Percentiles rank a stretch among this genome's conserved stretches.
Conservation (phyloP, 2,797 vertebrate genomes). For the Eulemur coronatus region DNA sequence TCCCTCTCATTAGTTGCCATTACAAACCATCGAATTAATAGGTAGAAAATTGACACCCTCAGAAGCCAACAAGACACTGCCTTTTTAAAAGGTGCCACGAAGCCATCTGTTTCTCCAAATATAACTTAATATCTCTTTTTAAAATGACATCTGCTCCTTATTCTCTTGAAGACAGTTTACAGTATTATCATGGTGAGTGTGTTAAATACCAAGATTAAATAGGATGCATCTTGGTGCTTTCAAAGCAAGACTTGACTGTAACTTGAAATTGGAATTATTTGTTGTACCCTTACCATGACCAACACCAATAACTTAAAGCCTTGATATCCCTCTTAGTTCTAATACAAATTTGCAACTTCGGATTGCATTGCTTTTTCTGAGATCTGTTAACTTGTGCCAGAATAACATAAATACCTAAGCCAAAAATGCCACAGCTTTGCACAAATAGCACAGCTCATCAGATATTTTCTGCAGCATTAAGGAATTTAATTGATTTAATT, state of each 20-base stretch:
- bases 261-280: not conserved
- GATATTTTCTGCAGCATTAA: not conserved
- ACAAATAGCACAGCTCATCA: not conserved
- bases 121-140: not conserved
- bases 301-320: not conserved
- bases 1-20: not conserved
- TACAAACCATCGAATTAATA: not conserved
- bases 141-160: not conserved
- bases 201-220: conserved; percentile 17
- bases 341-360: not conserved
- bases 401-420: not conserved
- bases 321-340: not conserved
- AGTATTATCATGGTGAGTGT: not conserved
- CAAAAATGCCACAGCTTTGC: not conserved
- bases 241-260: not conserved
- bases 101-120: not conserved
- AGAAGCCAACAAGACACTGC: not conserved
- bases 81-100: not conserved
- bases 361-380: not conserved
- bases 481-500: conserved; percentile 26
- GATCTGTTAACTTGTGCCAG: not conserved
- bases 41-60: not conserved
- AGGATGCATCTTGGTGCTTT: not conserved
- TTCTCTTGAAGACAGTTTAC: not conserved
- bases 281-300: not conserved